Conservation (phyloP, 2,797 vertebrate species). For the Peromyscus melanophrys region DNA sequence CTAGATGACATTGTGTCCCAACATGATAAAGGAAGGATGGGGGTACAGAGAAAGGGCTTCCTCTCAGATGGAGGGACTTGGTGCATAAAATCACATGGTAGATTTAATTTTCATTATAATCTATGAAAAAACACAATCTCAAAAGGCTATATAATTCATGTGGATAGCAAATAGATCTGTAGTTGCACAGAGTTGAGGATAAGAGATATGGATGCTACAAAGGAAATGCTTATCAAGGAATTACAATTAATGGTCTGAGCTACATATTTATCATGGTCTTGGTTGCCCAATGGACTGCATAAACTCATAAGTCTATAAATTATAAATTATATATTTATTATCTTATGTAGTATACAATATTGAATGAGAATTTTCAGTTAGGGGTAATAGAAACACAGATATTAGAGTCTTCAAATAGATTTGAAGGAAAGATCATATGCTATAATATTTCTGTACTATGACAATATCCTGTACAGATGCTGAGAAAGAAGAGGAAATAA, state of each 20-base stretch:
- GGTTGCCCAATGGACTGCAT: not conserved
- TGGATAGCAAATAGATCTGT: not conserved
- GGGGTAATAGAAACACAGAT: not conserved
- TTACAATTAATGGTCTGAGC: too few relatives aligned
- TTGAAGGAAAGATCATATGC: not conserved
- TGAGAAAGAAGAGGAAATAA: not conserved
- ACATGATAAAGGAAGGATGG: not conserved
- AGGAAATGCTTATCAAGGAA: not conserved
- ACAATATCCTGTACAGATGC: not conserved
- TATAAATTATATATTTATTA: not conserved
- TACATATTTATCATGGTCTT: not conserved
- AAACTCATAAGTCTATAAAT: not conserved
- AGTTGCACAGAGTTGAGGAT: not conserved
- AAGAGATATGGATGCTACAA: too few relatives aligned
- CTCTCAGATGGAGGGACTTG: not conserved
- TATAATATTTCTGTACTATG: not conserved
- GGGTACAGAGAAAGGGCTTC: not conserved
- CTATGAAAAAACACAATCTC: not conserved
- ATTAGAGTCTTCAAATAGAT: not conserved
- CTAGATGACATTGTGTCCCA: not conserved
- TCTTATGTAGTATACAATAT: not conserved
- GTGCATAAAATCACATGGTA: not conserved
- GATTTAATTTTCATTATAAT: not conserved
- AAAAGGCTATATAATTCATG: not conserved
- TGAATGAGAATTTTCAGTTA: not conserved